phyloP scores from a whole-genome alignment of 1,140 invertebrate species.

The Lanistes nyassanus region DNA sequence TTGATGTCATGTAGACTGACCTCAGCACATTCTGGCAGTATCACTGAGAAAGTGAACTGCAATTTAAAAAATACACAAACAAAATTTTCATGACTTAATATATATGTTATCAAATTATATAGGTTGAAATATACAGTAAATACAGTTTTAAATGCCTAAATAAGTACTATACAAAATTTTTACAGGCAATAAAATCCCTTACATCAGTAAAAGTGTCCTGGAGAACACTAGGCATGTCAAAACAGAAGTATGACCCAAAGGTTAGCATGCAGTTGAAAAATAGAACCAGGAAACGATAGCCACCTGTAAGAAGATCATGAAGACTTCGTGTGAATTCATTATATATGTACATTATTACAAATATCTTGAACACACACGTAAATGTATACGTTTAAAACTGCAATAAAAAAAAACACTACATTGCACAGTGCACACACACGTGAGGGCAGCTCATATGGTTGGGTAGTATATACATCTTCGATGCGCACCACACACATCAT shows the following conservation, averaged over 20 bases:
- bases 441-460: neutral
- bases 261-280: constrained; percentile 69
- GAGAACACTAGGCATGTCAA: constrained; percentile 69
- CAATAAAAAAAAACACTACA: neutral
- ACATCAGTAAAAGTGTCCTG: constrained; percentile 62
- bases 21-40: no score
- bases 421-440: neutral
- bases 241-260: constrained; percentile 69
- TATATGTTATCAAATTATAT: no score
- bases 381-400: neutral
- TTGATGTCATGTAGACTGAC: no score
- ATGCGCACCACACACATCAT: no score
- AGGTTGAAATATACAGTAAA: no score
- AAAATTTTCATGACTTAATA: no score
- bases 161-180: no score
- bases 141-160: no score
- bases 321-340: neutral
- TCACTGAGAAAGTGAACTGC: neutral
- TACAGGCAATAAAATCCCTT: constrained; percentile 45
- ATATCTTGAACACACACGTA: neutral
- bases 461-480: neutral
- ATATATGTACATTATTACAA: neutral
- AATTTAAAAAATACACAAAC: neutral
- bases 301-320: constrained; percentile 48
- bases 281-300: constrained; percentile 63